Conservation (phyloP, 2,113 vertebrate genomes). For the Prinia subflava region DNA sequence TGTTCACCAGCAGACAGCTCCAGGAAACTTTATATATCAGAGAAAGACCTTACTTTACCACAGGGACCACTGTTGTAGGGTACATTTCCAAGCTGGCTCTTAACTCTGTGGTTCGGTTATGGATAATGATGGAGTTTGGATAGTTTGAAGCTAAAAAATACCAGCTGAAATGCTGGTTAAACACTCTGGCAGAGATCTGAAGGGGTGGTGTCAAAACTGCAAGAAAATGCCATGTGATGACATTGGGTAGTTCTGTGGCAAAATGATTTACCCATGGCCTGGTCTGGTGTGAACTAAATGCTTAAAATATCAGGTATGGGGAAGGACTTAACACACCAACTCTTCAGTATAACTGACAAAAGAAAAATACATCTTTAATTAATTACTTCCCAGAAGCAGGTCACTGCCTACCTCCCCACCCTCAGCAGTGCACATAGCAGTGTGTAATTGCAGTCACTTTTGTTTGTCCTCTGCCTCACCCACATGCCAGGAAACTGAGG, state of each 20-base stretch:
- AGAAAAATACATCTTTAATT: not conserved
- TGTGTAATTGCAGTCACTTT: not conserved
- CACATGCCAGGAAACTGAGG: not conserved
- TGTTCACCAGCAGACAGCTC: not conserved
- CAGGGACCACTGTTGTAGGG: not conserved
- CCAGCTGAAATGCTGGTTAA: not conserved
- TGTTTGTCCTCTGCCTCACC: not conserved
- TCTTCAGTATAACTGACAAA: not conserved
- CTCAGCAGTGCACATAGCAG: not conserved
- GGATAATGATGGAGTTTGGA: not conserved
- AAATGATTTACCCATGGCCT: not conserved
- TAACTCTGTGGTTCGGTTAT: not conserved
- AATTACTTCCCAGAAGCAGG: not conserved
- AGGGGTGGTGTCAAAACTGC: not conserved
- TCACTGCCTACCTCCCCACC: not conserved
- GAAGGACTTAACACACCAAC: not conserved
- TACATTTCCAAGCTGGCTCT: not conserved
- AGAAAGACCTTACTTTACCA: not conserved
- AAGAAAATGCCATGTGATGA: not conserved
- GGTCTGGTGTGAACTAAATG: not conserved
- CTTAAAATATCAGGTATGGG: not conserved
- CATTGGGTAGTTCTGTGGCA: not conserved
- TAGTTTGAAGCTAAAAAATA: not conserved
- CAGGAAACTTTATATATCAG: not conserved
- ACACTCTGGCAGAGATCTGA: not conserved